Conservation (phyloP, 2,888 invertebrate species). For the Ommatoiulus sabulosus region DNA sequence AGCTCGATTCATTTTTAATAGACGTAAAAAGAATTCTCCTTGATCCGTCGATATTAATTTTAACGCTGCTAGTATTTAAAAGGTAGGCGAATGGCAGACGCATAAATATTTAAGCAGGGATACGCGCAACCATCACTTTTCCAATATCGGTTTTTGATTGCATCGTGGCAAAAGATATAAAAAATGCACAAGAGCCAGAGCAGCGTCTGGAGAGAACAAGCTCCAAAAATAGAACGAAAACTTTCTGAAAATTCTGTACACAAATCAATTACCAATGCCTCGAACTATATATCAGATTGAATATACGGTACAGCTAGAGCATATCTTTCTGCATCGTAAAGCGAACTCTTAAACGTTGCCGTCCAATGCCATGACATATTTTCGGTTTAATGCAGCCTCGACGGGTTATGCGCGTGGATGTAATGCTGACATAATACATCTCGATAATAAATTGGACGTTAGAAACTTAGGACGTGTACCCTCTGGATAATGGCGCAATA, state of each 20-base stretch:
- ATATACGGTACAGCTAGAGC: background rate
- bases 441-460: slow-evolving; percentile 21
- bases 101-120: background rate
- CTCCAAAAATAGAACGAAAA: background rate
- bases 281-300: background rate
- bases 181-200: background rate
- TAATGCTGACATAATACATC: slow-evolving; percentile 32
- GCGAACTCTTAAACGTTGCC: background rate
- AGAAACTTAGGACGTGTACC: background rate
- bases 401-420: background rate
- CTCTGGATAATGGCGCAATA: background rate
- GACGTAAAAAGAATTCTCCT: background rate
- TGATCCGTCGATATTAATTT: background rate
- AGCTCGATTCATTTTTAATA: background rate
- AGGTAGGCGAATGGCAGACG: background rate
- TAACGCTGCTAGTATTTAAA: background rate
- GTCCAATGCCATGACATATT: background rate
- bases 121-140: slow-evolving; percentile 32
- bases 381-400: background rate
- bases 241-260: background rate
- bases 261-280: slow-evolving; percentile 12
- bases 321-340: background rate
- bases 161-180: slow-evolving; percentile 23
- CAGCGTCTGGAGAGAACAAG: background rate
- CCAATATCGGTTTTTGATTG: slow-evolving; percentile 24